Percentiles rank a stretch among this genome's conserved stretches.
Evolutionary conservation across 2,888 invertebrate species (phyloP).

Genomic region (Acrocera orbiculus): DNA sequence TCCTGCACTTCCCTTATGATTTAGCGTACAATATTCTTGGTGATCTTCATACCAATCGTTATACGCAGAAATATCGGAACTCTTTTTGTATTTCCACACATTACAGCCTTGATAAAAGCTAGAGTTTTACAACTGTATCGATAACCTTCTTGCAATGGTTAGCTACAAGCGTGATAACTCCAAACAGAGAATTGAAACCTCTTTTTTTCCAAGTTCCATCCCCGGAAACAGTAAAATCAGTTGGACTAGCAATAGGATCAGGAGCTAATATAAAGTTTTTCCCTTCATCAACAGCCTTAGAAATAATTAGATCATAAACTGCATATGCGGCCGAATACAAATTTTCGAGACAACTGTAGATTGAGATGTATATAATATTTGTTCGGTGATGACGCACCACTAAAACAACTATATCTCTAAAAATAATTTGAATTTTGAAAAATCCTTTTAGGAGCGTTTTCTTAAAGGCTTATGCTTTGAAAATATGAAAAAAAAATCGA

Average conservation of each 20-base stretch:
- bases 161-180: constrained; percentile 6
- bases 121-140: constrained; percentile 9
- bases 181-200: too few species aligned
- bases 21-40: constrained; percentile 8
- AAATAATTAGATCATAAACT: constrained; percentile 1
- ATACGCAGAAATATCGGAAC: constrained; percentile 1
- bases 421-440: too few species aligned
- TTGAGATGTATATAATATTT: too few species aligned
- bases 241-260: neutral
- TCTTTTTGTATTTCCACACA: constrained; percentile 8
- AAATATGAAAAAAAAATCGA: too few species aligned
- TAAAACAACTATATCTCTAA: too few species aligned
- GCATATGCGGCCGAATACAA: constrained; percentile 1
- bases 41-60: constrained; percentile 8
- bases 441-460: too few species aligned
- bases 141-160: constrained; percentile 8
- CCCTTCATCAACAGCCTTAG: constrained; percentile 4
- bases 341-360: neutral
- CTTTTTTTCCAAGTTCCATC: constrained; percentile 8
- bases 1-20: constrained; percentile 10
- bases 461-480: too few species aligned
- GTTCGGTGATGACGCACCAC: too few species aligned
- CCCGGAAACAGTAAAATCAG: constrained; percentile 5
- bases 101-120: constrained; percentile 11
- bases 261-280: neutral